These are phyloP conservation scores for Elysia chlorotica DNA, from an alignment of 1,140 invertebrate genomes.

Conservation along the genomic window DNA sequence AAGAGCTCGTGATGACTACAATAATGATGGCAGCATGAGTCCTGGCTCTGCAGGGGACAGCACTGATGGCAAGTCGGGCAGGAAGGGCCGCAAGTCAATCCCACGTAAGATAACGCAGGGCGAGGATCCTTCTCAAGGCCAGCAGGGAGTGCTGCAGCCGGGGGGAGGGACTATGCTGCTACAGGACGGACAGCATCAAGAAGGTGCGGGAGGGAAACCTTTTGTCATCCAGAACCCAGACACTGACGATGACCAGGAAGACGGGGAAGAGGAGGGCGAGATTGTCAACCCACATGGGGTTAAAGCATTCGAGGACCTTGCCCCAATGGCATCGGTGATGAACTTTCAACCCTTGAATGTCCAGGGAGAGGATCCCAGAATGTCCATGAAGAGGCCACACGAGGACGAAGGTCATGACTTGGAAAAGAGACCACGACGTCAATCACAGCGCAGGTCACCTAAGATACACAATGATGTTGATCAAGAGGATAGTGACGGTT, in stretches of 20 bases:
- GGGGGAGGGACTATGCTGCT: not conserved
- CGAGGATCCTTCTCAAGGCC: not conserved
- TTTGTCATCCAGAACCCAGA: slow-evolving; percentile 24
- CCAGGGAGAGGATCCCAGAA: not conserved
- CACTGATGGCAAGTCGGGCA: slow-evolving; percentile 11
- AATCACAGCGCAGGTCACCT: slow-evolving; percentile 16
- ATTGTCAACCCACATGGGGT: not conserved
- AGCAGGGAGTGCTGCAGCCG: not conserved
- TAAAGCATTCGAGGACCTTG: not conserved
- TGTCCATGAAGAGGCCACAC: not conserved
- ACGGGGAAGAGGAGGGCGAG: not conserved
- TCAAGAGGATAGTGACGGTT: slow-evolving; percentile 2
- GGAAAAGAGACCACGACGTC: slow-evolving; percentile 18
- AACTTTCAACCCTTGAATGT: slow-evolving; percentile 21
- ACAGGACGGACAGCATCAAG: no score
- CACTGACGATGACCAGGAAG: slow-evolving; percentile 16
- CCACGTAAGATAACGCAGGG: slow-evolving; percentile 20
- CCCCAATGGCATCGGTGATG: slow-evolving; percentile 8
- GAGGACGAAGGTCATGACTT: slow-evolving; percentile 5
- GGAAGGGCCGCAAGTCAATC: slow-evolving; percentile 22
- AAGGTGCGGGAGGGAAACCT: not conserved
- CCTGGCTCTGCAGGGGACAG: slow-evolving; percentile 6
- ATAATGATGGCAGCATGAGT: slow-evolving; percentile 15
- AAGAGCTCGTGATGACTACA: slow-evolving; percentile 30
- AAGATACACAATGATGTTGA: slow-evolving; percentile 13